Evolutionary conservation across 2,797 vertebrate species (phyloP).

Genomic region (Melopsittacus undulatus): DNA sequence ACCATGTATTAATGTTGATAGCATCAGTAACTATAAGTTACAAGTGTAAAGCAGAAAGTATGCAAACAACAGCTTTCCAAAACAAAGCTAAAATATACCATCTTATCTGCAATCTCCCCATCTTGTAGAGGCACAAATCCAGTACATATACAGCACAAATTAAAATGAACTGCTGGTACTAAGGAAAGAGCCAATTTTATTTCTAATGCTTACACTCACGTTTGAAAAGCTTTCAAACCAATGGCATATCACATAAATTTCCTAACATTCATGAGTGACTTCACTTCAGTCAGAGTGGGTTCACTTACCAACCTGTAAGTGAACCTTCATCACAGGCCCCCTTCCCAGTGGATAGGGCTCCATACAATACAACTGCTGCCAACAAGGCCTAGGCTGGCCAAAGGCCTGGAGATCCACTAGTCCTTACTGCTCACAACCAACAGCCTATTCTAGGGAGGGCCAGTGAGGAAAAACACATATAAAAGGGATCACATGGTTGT

Average conservation of each 20-base stretch:
- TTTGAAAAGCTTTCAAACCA: not conserved
- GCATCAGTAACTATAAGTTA: not conserved
- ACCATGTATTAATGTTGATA: not conserved
- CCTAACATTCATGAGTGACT: not conserved
- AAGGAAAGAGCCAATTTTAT: not conserved
- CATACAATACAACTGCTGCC: not conserved
- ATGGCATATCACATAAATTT: rapidly evolving
- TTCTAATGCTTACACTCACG: not conserved
- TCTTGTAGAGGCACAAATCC: not conserved
- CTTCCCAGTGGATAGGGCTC: not conserved
- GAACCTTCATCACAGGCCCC: rapidly evolving
- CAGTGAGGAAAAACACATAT: rapidly evolving
- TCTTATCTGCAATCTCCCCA: not conserved
- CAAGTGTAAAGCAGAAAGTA: not conserved
- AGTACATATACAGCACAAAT: not conserved
- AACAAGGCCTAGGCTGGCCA: not conserved
- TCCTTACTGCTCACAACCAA: not conserved
- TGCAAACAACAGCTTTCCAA: not conserved
- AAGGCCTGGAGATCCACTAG: not conserved
- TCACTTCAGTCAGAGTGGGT: not conserved
- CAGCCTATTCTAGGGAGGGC: not conserved
- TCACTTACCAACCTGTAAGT: not conserved
- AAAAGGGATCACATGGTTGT: rapidly evolving
- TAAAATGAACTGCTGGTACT: not conserved
- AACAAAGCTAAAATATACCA: not conserved